Evolutionary conservation across 2,888 invertebrate genomes (phyloP).

Genomic region (Agonopterix heracliana): DNA sequence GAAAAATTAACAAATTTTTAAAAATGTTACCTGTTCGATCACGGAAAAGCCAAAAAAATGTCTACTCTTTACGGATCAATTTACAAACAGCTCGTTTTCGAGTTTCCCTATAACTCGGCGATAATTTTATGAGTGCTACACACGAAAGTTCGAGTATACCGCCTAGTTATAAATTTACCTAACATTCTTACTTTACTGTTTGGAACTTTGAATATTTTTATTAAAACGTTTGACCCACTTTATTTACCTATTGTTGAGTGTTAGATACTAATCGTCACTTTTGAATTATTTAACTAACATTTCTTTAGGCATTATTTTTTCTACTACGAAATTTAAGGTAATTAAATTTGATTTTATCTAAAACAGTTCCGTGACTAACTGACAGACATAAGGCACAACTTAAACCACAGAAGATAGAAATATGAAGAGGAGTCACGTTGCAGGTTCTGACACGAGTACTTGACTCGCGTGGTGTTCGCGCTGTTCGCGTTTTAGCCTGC

Average conservation of each 20-base stretch:
- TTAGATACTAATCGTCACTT: conserved; percentile 20
- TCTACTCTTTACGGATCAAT: conserved; percentile 35
- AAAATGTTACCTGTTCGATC: conserved; percentile 4
- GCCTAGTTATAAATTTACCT: conserved; percentile 29
- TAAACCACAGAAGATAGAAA: too few species aligned
- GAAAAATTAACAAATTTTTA: background rate
- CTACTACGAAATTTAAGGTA: too few species aligned
- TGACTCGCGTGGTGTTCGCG: too few species aligned
- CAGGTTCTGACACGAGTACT: too few species aligned
- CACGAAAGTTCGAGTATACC: conserved; percentile 56
- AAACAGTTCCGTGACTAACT: too few species aligned
- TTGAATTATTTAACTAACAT: conserved; percentile 21
- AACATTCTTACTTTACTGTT: conserved; percentile 27
- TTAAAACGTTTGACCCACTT: conserved; percentile 31
- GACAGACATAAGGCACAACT: too few species aligned
- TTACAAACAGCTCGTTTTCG: conserved; percentile 59
- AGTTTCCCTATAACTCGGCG: conserved; percentile 51
- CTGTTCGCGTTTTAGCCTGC: too few species aligned
- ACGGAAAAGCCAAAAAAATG: conserved; percentile 21
- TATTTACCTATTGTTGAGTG: conserved; percentile 19
- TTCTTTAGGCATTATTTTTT: background rate
- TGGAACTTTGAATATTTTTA: conserved; percentile 25
- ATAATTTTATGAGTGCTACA: conserved; percentile 63
- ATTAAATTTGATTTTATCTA: too few species aligned
- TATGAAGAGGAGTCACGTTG: too few species aligned